phyloP scores from a whole-genome alignment of 2,888 invertebrate genomes.

The Zhuqinia jingwanae region DNA sequence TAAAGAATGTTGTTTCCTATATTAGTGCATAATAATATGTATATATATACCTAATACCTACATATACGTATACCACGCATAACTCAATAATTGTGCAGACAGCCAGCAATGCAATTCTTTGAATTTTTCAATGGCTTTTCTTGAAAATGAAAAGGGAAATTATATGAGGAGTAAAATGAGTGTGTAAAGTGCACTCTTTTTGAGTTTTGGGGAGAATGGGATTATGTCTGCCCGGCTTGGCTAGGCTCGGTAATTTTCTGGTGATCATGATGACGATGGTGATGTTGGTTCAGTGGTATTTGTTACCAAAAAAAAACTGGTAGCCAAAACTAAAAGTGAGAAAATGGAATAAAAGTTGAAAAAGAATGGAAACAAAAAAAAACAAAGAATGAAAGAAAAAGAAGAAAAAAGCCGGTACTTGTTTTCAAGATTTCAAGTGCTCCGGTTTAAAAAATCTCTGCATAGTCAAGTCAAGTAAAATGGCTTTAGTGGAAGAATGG shows the following conservation, averaged over 20 bases:
- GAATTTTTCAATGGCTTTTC: constrained; percentile 43
- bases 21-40: no score
- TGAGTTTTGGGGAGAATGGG: constrained; percentile 9
- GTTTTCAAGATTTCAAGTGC: constrained; percentile 51
- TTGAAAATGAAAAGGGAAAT: constrained; percentile 13
- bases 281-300: constrained; percentile 1
- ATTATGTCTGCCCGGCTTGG: not conserved
- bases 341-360: not conserved
- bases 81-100: constrained; percentile 56
- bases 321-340: constrained; percentile 39
- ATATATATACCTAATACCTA: no score
- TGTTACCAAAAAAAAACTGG: constrained; percentile 45
- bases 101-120: constrained; percentile 56
- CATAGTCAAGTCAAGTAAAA: not conserved
- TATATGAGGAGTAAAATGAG: not conserved
- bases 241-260: constrained; percentile 19
- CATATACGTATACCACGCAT: constrained; percentile 38
- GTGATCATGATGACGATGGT: no score
- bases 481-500: constrained; percentile 58
- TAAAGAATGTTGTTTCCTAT: no score
- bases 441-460: constrained; percentile 55
- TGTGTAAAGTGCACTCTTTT: constrained; percentile 5
- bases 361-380: constrained; percentile 45
- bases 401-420: constrained; percentile 54
- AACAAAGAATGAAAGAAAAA: constrained; percentile 11